phyloP scores from a whole-genome alignment of 2,113 vertebrate genomes.

The Stomatorhinus ivindoensis region DNA sequence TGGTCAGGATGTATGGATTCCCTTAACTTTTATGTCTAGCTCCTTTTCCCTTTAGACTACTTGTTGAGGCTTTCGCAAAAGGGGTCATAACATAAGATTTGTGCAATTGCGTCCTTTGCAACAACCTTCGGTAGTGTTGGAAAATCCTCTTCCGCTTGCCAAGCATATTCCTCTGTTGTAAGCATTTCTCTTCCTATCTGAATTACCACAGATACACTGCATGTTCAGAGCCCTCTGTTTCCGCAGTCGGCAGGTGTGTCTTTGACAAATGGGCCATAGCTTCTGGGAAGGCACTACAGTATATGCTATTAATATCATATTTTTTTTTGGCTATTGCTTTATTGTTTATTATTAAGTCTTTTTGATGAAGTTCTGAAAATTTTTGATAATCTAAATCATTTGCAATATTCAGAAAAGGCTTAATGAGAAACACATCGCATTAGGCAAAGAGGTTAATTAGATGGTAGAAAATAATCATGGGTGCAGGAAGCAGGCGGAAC shows the following conservation, averaged over 20 bases:
- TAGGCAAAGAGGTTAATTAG: background rate
- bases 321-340: background rate
- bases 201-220: conserved; percentile 89
- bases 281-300: background rate
- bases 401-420: background rate
- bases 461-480: background rate
- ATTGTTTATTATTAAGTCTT: background rate
- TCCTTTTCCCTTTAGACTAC: background rate
- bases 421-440: background rate
- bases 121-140: background rate
- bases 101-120: background rate
- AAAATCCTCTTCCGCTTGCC: background rate
- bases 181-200: conserved; percentile 34
- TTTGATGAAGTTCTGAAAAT: background rate
- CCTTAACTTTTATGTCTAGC: background rate
- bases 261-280: background rate
- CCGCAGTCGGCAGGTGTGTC: conserved; percentile 96
- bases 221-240: conserved; percentile 93
- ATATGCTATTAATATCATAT: background rate
- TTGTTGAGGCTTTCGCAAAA: background rate
- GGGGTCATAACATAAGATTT: background rate
- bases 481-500: background rate
- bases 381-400: background rate
- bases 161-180: background rate
- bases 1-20: background rate